These are phyloP conservation scores for Hemicentrotus pulcherrimus DNA, from an alignment of 35 echinoderm and acorn worm genomes.

Conservation along the genomic window DNA sequence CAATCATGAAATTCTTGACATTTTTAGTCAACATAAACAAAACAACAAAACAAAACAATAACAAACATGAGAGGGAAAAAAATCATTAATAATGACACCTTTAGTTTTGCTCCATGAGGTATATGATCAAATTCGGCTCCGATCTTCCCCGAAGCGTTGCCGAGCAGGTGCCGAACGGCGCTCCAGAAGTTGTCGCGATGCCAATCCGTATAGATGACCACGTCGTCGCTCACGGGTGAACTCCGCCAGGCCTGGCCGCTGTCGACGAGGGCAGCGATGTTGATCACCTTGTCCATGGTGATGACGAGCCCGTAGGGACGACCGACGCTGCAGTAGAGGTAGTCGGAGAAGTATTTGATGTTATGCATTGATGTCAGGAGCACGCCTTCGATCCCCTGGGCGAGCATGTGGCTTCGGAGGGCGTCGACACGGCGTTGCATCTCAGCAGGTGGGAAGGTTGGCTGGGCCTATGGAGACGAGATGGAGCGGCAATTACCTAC, in stretches of 20 bases:
- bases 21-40: no score
- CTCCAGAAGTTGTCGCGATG: constrained; percentile 86
- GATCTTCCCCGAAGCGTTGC: constrained; percentile 61
- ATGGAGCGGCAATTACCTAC: no score
- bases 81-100: constrained; percentile 24
- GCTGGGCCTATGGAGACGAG: constrained; percentile 8
- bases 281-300: constrained; percentile 54
- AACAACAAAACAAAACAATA: background rate
- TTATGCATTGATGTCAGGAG: constrained; percentile 71
- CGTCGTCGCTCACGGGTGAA: constrained; percentile 39
- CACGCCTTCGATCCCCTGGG: constrained; percentile 50
- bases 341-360: constrained; percentile 75
- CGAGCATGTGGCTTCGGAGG: constrained; percentile 59
- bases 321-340: constrained; percentile 54
- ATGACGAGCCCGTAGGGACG: constrained; percentile 64
- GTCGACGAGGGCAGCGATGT: constrained; percentile 66
- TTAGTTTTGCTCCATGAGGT: background rate
- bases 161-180: constrained; percentile 63
- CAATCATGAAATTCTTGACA: no score
- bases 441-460: constrained; percentile 58
- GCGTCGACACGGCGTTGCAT: constrained; percentile 58
- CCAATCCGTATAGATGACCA: constrained; percentile 88
- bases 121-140: constrained; percentile 45
- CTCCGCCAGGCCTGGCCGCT: constrained; percentile 83
- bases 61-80: background rate